A percentile compares a stretch with the other conserved stretches of the same genome.
phyloP scores from a whole-genome alignment of 1,140 invertebrate genomes.

The Medauroidea extradentata region DNA sequence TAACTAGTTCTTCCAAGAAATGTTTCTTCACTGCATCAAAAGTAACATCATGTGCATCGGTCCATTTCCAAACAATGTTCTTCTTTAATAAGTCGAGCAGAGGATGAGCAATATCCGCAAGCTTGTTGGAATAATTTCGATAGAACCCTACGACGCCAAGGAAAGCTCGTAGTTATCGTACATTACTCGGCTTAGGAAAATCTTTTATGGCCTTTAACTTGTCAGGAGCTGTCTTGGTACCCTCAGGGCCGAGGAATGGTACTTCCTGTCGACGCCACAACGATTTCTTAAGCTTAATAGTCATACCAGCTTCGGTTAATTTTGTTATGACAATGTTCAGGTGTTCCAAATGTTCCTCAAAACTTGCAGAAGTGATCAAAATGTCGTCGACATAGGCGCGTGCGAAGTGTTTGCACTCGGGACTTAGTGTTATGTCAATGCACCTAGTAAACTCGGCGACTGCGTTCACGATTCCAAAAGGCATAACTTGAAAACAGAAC shows the following conservation, averaged over 20 bases:
- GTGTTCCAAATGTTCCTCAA: constrained; percentile 21
- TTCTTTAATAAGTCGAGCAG: constrained; percentile 31
- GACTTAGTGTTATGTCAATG: background rate
- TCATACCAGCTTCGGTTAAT: constrained; percentile 39
- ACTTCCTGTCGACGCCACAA: constrained; percentile 18
- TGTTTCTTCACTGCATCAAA: background rate
- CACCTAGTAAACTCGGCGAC: background rate
- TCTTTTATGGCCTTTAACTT: constrained; percentile 22
- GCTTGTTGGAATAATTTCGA: constrained; percentile 35
- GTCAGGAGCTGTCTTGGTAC: constrained; percentile 19
- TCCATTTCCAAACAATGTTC: constrained; percentile 10
- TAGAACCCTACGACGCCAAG: constrained; percentile 43
- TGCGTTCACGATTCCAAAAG: background rate
- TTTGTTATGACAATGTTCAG: constrained; percentile 18
- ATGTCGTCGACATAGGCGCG: constrained; percentile 19
- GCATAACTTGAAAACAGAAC: background rate
- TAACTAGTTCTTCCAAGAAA: background rate
- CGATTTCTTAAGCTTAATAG: constrained; percentile 42
- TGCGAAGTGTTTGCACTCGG: background rate
- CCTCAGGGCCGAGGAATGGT: constrained; percentile 31
- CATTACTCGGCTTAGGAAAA: constrained; percentile 30
- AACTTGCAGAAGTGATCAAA: constrained; percentile 10
- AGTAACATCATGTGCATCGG: constrained; percentile 1
- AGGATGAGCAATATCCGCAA: constrained; percentile 22
- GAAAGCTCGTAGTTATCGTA: constrained; percentile 39